phyloP scores from a whole-genome alignment of 2,888 invertebrate genomes.

The Drosophila tripunctata region DNA sequence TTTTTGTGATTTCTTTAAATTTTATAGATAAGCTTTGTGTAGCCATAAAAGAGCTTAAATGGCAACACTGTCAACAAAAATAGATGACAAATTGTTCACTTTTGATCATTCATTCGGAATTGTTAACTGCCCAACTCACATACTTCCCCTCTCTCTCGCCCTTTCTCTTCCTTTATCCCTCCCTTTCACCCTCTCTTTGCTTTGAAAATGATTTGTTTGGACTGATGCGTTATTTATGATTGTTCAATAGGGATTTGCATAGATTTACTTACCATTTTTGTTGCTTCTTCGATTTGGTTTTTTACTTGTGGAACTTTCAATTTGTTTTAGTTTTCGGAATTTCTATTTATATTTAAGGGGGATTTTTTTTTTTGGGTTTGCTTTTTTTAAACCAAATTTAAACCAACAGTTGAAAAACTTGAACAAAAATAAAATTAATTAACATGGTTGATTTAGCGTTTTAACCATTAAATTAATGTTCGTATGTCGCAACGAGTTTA shows the following conservation, averaged over 20 bases:
- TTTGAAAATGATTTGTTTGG: conserved; percentile 29
- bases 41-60: background rate
- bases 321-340: background rate
- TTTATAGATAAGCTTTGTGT: too few relatives aligned
- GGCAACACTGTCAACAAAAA: background rate
- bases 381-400: too few relatives aligned
- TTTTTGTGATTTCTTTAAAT: too few relatives aligned
- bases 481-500: conserved; percentile 1
- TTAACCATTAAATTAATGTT: background rate
- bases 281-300: conserved; percentile 16
- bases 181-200: background rate
- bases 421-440: conserved; percentile 11
- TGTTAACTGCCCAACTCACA: background rate
- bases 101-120: background rate
- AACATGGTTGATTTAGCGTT: background rate
- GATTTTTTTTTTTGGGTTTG: background rate
- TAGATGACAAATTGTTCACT: background rate
- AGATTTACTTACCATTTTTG: conserved; percentile 46
- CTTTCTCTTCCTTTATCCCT: background rate
- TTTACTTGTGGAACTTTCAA: background rate
- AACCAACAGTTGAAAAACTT: conserved; percentile 25
- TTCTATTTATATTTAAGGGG: background rate
- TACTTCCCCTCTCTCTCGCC: background rate
- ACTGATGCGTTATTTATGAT: conserved; percentile 19
- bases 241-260: conserved; percentile 11